Percentiles rank a stretch among this genome's conserved stretches.
These are phyloP conservation scores for Venusia cambrica DNA, from an alignment of 2,888 invertebrate genomes.

Conservation along the genomic window DNA sequence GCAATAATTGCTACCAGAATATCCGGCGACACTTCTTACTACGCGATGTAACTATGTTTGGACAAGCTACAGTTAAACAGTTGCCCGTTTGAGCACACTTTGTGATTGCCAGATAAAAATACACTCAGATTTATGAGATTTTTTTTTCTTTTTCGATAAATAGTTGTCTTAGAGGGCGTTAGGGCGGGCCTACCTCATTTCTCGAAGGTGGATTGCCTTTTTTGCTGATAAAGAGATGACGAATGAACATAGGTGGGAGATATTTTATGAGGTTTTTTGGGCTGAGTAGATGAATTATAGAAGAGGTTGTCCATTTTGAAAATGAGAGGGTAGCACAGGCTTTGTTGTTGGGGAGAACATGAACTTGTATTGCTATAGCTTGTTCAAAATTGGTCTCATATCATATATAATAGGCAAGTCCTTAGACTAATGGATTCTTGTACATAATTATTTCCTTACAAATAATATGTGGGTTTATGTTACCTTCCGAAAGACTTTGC, in stretches of 20 bases:
- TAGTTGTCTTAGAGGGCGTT: conserved; percentile 70
- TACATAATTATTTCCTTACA: too few species aligned
- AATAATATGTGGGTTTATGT: too few species aligned
- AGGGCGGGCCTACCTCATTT: conserved; percentile 65
- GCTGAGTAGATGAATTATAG: conserved; percentile 49
- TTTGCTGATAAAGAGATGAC: conserved; percentile 73
- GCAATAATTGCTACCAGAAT: not conserved
- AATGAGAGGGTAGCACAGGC: conserved; percentile 15
- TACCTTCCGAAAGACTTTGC: too few species aligned
- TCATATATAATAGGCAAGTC: too few species aligned
- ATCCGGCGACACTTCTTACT: too few species aligned
- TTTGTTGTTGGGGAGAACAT: conserved; percentile 2
- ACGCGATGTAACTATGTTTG: too few species aligned
- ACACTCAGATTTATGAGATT: conserved; percentile 62
- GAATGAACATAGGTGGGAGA: conserved; percentile 58
- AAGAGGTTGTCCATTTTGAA: conserved; percentile 20
- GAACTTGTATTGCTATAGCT: too few species aligned
- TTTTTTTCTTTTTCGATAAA: conserved; percentile 62
- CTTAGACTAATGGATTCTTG: too few species aligned
- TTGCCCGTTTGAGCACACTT: conserved; percentile 44
- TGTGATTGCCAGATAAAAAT: conserved; percentile 68
- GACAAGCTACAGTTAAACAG: too few species aligned
- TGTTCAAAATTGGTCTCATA: too few species aligned
- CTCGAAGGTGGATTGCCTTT: conserved; percentile 68
- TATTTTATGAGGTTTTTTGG: conserved; percentile 51